Evolutionary conservation across 2,888 invertebrate genomes (phyloP), one percentile per base, ranked within the genome.

Genomic region (Pyrrhosoma nymphula): DNA sequence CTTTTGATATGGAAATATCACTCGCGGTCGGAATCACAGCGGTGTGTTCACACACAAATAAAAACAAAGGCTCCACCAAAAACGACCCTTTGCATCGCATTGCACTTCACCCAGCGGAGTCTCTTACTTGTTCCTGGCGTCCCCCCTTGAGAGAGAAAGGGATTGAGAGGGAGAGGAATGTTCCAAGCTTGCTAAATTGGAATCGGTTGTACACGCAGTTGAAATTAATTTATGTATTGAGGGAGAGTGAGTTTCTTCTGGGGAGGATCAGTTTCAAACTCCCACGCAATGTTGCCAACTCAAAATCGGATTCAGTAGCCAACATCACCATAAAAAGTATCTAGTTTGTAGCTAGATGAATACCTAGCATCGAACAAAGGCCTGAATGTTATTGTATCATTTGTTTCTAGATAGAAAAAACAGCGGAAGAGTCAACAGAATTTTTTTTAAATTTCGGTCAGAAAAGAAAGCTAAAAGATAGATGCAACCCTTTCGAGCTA

Each of bases 211-310:
- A 89, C 89, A 55, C 16, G 35, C 56, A 14, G 63, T 18, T 39
- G 56, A 91, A 91, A 91, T 91, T 91, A 91, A 91, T 91, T 91
- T 91, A 91, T 91, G 91, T 91, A 91, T 91, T 20, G 91, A 91
- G 60, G 39, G 91, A 91, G 91, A 91, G 91, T 35, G 60, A 60
- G 82, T 82, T 30, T 89, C 26, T 1, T 16, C 60, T 3, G 20
- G 89, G 89, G 89, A 14, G 16, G 35, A 35, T 91, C 63, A 63
- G 56, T 63, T 60, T 56, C 26, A 20, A 23, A 39, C 60, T 60
- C 82, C 82, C 30, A 6, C 6, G 30, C 30, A 47, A 8, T 47
- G 47, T 47, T 47, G 47, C 47, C 47, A 47, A 47, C 47, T 47
- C 47, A 8, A 4, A 4, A 47, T 47, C 47, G 47, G 47, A 47